Base-by-base conservation (phyloP, 2,797 vertebrate species). In the Cephalopachus bancanus region DNA sequence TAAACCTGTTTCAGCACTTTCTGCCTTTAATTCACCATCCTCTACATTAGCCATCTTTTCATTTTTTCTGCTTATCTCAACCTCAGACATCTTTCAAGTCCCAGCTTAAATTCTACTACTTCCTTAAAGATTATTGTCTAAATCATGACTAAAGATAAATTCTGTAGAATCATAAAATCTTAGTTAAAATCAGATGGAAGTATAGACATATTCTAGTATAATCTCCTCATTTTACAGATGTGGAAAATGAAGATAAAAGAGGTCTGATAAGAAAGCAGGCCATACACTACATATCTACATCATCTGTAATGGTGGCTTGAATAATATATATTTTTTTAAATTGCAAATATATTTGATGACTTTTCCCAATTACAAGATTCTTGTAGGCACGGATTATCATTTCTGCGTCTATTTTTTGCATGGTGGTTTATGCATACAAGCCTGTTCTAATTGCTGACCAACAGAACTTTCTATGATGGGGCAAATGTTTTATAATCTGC, bases 331-430 rank as follows among this genome's bases (percentile, higher is more conserved):
- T n/a, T 60, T 62, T 28, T 33, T 88, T 83, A 76, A 64, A 64
- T 2, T 90, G 20, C 1, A 79, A 28, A 8, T 37, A 37, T 78
- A 5, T 57, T 76, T 90, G 9, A 59, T 80, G 89, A 76, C 78
- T 65, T 78, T 24, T 71, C 57, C 30, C 3, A 59, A 24, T n/a
- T 93, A 11, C 0, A 49, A 78, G 19, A 10, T 59, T 93, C 67
- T 65, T 59, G 9, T 80, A 86, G 17, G 15, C 19, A 96, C 44
- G 37, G 24, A 20, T 75, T 83, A n/a, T 90, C 9, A 91, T 90
- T 83, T 88, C 15, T 24, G 19, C 90, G 30, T 59, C 26, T 89
- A 14, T 49, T 76, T 88, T 96, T 96, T 88, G 8, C 62, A 71
- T 26, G 14, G n/a, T 91, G 26, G 57, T 55, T 83, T 64, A 80